phyloP scores from a whole-genome alignment of 2,113 vertebrate species.

The Vulpes ferrilata region DNA sequence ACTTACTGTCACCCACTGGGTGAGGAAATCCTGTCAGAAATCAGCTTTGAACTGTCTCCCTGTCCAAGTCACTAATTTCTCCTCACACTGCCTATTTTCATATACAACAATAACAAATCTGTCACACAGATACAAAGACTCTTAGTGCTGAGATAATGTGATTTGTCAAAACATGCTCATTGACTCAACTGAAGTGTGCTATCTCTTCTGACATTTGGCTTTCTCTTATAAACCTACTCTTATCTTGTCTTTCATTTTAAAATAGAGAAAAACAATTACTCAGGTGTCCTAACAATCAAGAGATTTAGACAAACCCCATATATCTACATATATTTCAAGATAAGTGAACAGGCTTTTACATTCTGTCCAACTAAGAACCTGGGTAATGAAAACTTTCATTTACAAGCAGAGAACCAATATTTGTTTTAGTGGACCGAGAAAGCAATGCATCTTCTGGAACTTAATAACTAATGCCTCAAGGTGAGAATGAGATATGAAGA shows the following conservation, averaged over 20 bases:
- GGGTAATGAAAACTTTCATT: not conserved
- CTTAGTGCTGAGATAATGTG: not conserved
- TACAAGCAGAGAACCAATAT: not conserved
- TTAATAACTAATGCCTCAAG: not conserved
- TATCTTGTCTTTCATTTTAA: constrained; percentile 16
- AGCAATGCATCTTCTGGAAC: not conserved
- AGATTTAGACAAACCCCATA: not conserved
- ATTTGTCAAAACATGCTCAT: not conserved
- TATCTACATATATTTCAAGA: not conserved
- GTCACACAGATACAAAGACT: constrained; percentile 18
- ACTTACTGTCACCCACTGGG: not conserved
- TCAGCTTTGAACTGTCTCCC: not conserved
- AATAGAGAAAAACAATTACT: constrained; percentile 49
- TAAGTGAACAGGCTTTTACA: not conserved
- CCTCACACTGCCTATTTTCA: not conserved
- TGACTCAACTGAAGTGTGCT: not conserved
- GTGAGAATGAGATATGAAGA: not conserved
- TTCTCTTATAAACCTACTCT: constrained; percentile 38
- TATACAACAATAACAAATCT: constrained; percentile 5
- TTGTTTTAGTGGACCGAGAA: not conserved
- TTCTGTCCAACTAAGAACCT: constrained; percentile 1
- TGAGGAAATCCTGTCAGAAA: not conserved
- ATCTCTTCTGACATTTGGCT: not conserved
- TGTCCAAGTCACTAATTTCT: not conserved
- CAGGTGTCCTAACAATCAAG: not conserved